A percentile compares a stretch with the other conserved stretches of the same genome.
phyloP scores from a whole-genome alignment of 2,113 vertebrate genomes.

The Speoplatyrhinus poulsoni region DNA sequence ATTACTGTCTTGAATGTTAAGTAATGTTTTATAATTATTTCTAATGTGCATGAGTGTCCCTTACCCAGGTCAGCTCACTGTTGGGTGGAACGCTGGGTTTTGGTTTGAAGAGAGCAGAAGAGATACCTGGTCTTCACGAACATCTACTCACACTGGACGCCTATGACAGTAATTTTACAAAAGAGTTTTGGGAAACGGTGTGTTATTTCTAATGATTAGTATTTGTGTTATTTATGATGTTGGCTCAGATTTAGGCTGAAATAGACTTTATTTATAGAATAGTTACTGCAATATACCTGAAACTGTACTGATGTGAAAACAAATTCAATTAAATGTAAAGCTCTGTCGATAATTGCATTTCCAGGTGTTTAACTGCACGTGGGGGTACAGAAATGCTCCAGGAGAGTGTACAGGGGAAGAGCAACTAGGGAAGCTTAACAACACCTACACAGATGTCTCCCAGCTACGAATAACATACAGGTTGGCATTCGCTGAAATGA shows the following conservation, averaged over 20 bases:
- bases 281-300: neutral
- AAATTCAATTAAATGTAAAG: neutral
- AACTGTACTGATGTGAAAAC: neutral
- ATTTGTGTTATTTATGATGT: too few relatives aligned
- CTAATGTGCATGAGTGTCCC: neutral
- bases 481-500: constrained; percentile 29
- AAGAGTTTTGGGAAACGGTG: constrained; percentile 84
- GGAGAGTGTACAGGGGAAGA: constrained; percentile 77
- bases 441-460: constrained; percentile 82
- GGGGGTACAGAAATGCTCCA: constrained; percentile 61
- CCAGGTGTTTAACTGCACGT: constrained; percentile 82
- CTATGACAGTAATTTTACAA: constrained; percentile 71
- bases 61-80: constrained; percentile 57
- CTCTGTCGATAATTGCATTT: neutral
- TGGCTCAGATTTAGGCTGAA: too few relatives aligned
- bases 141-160: constrained; percentile 78
- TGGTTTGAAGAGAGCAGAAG: constrained; percentile 71
- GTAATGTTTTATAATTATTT: too few relatives aligned
- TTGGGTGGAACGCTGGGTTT: constrained; percentile 84
- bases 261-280: too few relatives aligned
- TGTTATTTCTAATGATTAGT: constrained; percentile 7
- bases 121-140: constrained; percentile 75
- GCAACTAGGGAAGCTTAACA: constrained; percentile 70
- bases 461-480: constrained; percentile 83
- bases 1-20: too few relatives aligned